Percentiles rank a stretch among this genome's conserved stretches.
Conservation (phyloP, 2,888 invertebrate genomes). For the Apamea epomidion region DNA sequence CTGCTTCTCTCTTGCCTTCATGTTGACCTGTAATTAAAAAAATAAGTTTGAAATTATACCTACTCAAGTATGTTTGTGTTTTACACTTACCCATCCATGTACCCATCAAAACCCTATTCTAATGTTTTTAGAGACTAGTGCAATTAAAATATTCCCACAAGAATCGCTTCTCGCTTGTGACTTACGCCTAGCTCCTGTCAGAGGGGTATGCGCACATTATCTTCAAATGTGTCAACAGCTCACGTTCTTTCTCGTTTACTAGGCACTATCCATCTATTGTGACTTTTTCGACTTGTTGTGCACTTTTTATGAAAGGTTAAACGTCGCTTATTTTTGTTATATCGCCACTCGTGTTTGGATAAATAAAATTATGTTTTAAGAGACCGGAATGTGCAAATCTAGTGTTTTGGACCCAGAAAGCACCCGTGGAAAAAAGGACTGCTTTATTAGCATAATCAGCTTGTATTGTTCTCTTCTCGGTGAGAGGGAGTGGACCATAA, state of each 20-base stretch:
- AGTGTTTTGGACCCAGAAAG: background rate
- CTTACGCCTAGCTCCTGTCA: constrained; percentile 69
- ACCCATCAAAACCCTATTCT: background rate
- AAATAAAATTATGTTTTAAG: constrained; percentile 7
- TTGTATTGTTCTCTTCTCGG: no score
- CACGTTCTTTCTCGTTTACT: constrained; percentile 84
- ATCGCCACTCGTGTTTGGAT: constrained; percentile 35
- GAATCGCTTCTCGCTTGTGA: constrained; percentile 33
- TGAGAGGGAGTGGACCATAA: no score
- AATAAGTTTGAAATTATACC: background rate
- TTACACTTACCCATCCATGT: no score
- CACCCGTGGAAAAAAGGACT: fast-evolving
- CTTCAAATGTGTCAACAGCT: constrained; percentile 90
- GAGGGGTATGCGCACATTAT: constrained; percentile 87
- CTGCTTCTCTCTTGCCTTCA: background rate
- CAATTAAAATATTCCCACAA: background rate
- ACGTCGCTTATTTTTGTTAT: constrained; percentile 50
- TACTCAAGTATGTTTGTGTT: background rate
- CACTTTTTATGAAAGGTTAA: constrained; percentile 71
- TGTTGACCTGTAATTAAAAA: background rate
- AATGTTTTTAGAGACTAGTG: background rate
- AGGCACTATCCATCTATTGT: constrained; percentile 81
- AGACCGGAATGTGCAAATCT: background rate
- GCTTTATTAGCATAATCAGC: background rate
- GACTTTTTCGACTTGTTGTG: constrained; percentile 77